These are phyloP conservation scores for Nomada fabriciana DNA, from an alignment of 2,888 invertebrate genomes.

Conservation along the genomic window DNA sequence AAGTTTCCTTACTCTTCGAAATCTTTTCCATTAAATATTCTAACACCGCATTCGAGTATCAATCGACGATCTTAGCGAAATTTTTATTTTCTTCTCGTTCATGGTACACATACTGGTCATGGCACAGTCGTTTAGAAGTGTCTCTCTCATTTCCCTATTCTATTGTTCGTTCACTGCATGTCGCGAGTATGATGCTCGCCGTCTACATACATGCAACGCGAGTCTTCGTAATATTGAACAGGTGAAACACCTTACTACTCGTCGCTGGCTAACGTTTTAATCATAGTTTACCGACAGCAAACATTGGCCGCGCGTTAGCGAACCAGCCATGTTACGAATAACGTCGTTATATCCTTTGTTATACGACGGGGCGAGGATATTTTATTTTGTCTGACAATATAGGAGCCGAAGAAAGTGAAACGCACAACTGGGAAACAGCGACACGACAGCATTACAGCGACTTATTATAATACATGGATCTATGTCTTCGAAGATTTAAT, in stretches of 20 bases:
- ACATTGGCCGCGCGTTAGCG: slow-evolving; percentile 4
- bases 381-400: slow-evolving; percentile 24
- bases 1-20: too few species aligned
- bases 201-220: too few species aligned
- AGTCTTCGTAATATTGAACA: slow-evolving; percentile 20
- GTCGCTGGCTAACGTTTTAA: slow-evolving; percentile 40
- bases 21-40: too few species aligned
- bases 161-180: too few species aligned
- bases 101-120: too few species aligned
- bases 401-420: slow-evolving; percentile 38
- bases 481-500: slow-evolving; percentile 52
- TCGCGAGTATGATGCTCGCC: too few species aligned
- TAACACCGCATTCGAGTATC: too few species aligned
- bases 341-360: slow-evolving; percentile 48
- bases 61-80: too few species aligned
- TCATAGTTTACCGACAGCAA: slow-evolving; percentile 37
- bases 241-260: slow-evolving; percentile 16
- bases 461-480: slow-evolving; percentile 25
- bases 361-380: slow-evolving; percentile 1
- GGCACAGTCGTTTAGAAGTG: too few species aligned
- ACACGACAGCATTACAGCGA: slow-evolving; percentile 23
- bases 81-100: too few species aligned
- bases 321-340: slow-evolving; percentile 42
- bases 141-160: too few species aligned
- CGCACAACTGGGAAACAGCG: slow-evolving; percentile 1